phyloP scores from a whole-genome alignment of 2,113 vertebrate species.

The Salvator merianae region DNA sequence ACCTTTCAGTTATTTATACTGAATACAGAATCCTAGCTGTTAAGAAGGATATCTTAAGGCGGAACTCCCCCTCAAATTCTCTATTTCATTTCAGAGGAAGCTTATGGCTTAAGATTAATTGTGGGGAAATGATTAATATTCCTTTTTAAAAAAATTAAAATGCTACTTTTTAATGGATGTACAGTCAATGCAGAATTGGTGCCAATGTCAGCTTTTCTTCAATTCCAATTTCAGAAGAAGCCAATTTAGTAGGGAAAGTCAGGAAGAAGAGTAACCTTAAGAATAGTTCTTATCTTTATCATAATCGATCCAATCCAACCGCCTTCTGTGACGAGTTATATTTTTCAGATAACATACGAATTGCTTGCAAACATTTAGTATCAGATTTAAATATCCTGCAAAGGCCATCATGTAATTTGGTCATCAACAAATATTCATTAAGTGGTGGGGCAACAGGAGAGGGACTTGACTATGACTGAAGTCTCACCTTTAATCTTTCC shows the following conservation, averaged over 20 bases:
- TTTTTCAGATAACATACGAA: neutral
- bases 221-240: neutral
- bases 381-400: neutral
- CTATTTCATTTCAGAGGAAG: neutral
- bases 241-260: neutral
- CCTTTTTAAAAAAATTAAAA: neutral
- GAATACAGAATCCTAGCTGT: neutral
- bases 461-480: no score
- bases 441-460: neutral
- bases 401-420: no score
- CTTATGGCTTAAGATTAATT: neutral
- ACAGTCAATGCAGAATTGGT: neutral
- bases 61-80: conserved; percentile 13
- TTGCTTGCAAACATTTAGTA: neutral
- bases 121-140: neutral
- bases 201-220: neutral
- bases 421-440: no score
- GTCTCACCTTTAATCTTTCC: no score
- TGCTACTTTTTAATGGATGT: neutral
- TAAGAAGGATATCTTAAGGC: neutral
- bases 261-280: neutral
- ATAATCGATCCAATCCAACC: neutral
- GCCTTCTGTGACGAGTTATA: neutral
- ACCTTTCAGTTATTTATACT: conserved; percentile 5
- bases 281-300: no score